Conservation (phyloP, 2,888 invertebrate genomes). For the Drosophila austrosaltans region DNA sequence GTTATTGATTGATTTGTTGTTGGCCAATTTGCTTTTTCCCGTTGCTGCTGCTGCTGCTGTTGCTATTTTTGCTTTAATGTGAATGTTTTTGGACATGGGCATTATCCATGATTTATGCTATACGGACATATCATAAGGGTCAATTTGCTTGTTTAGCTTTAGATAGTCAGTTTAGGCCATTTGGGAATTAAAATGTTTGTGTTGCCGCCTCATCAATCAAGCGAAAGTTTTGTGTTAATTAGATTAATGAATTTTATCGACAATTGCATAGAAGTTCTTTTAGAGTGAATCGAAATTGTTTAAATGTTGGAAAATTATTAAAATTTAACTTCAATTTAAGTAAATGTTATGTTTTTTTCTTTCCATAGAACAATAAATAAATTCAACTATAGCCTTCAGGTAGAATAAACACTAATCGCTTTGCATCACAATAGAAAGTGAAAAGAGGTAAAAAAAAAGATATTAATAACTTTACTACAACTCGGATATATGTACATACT, state of each 20-base stretch:
- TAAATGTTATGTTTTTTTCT: no score
- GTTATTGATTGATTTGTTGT: slow-evolving; percentile 49
- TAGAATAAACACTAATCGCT: no score
- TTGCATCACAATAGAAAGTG: no score
- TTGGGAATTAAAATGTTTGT: background rate
- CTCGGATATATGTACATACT: no score
- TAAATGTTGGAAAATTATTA: background rate
- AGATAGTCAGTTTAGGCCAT: background rate
- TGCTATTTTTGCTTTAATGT: background rate
- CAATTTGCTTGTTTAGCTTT: slow-evolving; percentile 1
- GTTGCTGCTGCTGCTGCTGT: slow-evolving; percentile 5
- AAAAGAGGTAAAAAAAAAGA: no score
- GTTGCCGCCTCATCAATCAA: background rate
- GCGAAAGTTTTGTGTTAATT: background rate
- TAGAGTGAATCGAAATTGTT: background rate
- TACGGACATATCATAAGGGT: slow-evolving; percentile 36
- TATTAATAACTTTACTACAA: no score
- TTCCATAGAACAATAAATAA: no score
- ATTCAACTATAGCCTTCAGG: no score
- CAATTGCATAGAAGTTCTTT: background rate
- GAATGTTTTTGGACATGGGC: background rate
- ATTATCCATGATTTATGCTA: slow-evolving; percentile 47
- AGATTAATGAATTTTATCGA: background rate
- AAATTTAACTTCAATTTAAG: no score
- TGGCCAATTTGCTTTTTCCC: slow-evolving; percentile 30